Evolutionary conservation across 2,113 vertebrate species (phyloP), one percentile per base, ranked within the genome.

Genomic region (Lagenorhynchus albirostris): DNA sequence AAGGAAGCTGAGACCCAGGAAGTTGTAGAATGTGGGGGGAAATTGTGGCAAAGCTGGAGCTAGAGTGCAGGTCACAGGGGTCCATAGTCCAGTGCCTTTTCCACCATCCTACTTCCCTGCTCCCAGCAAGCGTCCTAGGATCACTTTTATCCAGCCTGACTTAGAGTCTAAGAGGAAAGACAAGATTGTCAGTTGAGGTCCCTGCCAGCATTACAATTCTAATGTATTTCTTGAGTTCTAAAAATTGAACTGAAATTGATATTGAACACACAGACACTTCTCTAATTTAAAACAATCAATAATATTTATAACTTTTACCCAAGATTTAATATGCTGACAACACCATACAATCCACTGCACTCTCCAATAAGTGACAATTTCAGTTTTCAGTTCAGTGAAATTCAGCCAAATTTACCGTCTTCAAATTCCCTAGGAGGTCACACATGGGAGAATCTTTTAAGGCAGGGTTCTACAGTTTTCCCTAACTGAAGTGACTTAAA

Each of bases 251-350:
- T 87, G 95, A 96, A 97, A 97, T 97, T 95, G 91, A 81, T 95
- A 97, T 94, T 71, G 91, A 98, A 96, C 21, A 23, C 90, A 87
- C 55, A 95, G 96, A 95, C n/a, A 94, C 91, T 96, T 98, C 88
- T 97, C 93, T 96, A 94, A 96, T 97, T 97, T 95, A 95, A 95
- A 97, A 88, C 79, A 96, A 96, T 97, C 97, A 95, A 96, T 96
- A 96, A 63, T 95, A 96, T 94, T 95, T 97, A 80, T 94, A 90
- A 97, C 82, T 38, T 97, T 89, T 91, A 91, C 29, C 93, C 81
- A 95, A 68, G 67, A 97, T 94, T 97, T 97, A 96, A 97, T 94
- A 97, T 94, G 96, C 91, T 97, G 84, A 95, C 76, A 92, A 85
- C 85, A 94, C 47, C 84, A 93, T 25, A 53, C 44, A 82, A 80